Evolutionary conservation across 2,113 vertebrate genomes (phyloP).

Genomic region (Anoplopoma fimbria): DNA sequence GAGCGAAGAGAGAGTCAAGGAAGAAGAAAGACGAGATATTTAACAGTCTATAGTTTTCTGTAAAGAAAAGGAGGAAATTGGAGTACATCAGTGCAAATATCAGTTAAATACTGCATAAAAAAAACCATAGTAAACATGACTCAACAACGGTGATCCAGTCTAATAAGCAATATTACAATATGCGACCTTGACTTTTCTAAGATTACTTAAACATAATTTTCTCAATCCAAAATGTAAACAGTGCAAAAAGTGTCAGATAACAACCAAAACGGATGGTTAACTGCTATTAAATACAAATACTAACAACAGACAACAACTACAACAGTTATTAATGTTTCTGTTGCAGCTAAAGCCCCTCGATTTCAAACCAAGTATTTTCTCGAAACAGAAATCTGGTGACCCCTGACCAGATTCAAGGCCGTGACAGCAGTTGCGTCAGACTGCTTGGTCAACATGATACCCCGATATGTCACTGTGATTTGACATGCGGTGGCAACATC

Average conservation of each 20-base stretch:
- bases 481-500: not conserved
- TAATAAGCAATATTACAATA: not conserved
- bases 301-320: not conserved
- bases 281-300: constrained; percentile 1
- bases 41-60: not conserved
- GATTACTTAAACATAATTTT: not conserved
- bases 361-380: not conserved
- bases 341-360: not conserved
- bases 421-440: not conserved
- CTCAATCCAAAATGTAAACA: not conserved
- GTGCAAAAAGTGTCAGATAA: not conserved
- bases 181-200: not conserved
- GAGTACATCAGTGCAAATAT: not conserved
- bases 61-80: too few relatives aligned
- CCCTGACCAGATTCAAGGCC: not conserved
- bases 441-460: not conserved
- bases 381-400: not conserved
- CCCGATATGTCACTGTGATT: not conserved
- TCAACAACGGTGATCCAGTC: not conserved
- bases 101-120: not conserved
- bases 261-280: not conserved
- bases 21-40: constrained; percentile 15
- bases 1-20: too few relatives aligned
- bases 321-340: not conserved
- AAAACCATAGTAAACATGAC: not conserved